Percentiles rank a stretch among this genome's conserved stretches.
phyloP scores from a whole-genome alignment of 2,113 vertebrate genomes.

The Rhinogobius similis region DNA sequence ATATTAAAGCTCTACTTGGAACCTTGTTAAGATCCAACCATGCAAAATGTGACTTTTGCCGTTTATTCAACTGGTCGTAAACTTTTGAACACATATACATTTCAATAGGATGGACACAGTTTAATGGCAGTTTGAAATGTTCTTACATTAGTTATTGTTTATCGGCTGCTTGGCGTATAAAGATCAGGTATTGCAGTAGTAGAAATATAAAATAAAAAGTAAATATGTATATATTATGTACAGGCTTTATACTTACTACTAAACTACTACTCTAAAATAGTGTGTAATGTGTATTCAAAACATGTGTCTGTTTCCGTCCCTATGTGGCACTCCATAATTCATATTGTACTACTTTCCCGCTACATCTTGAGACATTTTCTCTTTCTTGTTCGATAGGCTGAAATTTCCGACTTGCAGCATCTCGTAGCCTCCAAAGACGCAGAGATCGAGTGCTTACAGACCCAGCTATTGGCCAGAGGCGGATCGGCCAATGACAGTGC shows the following conservation, averaged over 20 bases:
- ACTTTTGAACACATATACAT: too few relatives aligned
- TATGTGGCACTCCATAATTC: neutral
- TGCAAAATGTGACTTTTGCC: too few relatives aligned
- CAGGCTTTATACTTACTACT: too few relatives aligned
- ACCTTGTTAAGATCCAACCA: too few relatives aligned
- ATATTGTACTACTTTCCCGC: neutral
- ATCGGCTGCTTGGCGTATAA: neutral
- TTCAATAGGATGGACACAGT: neutral
- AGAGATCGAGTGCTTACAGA: conserved; percentile 91
- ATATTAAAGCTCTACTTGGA: too few relatives aligned
- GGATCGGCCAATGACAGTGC: conserved; percentile 75
- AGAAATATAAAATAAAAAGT: too few relatives aligned
- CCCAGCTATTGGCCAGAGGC: conserved; percentile 83
- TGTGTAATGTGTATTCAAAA: too few relatives aligned
- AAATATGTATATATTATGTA: too few relatives aligned
- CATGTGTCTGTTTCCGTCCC: neutral
- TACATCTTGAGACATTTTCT: neutral
- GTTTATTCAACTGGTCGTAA: too few relatives aligned
- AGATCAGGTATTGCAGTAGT: neutral
- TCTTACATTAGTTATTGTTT: neutral
- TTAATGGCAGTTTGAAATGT: neutral
- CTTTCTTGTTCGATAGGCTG: conserved; percentile 76
- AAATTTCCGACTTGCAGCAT: conserved; percentile 91
- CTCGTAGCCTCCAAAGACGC: conserved; percentile 88
- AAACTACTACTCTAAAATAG: too few relatives aligned